These are phyloP conservation scores for Phallusia fumigata DNA, from an alignment of 23 tunicate genomes.

Conservation along the genomic window DNA sequence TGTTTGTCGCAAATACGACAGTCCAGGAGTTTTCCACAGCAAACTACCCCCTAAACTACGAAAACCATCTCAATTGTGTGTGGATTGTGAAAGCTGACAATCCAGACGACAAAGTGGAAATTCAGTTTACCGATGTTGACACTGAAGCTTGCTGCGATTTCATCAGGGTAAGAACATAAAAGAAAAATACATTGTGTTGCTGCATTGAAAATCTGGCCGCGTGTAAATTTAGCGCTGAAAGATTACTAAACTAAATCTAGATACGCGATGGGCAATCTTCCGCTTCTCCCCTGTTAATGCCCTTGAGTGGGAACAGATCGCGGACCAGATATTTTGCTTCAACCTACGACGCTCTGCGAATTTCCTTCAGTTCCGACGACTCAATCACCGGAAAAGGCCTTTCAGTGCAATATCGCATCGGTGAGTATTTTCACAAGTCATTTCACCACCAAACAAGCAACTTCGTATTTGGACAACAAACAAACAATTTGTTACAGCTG, in stretches of 20 bases:
- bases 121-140: slow-evolving; percentile 14
- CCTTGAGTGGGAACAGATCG: background rate
- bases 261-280: slow-evolving; percentile 1
- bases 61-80: slow-evolving; percentile 34
- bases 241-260: background rate
- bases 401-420: background rate
- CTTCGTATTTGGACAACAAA: too few species aligned
- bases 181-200: background rate
- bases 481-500: background rate
- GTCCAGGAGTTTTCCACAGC: background rate
- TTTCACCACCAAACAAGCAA: too few species aligned
- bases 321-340: background rate
- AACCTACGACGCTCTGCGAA: background rate
- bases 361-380: background rate
- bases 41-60: slow-evolving; percentile 16
- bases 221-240: too few species aligned
- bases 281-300: background rate
- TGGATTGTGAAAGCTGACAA: slow-evolving; percentile 27
- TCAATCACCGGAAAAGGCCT: background rate
- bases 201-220: too few species aligned
- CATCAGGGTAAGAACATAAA: slow-evolving; percentile 18
- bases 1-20: background rate
- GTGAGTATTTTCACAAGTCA: too few species aligned
- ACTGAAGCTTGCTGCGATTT: slow-evolving; percentile 52
- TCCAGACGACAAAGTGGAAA: slow-evolving; percentile 8